Evolutionary conservation across 2,113 vertebrate genomes (phyloP).

Genomic region (Clarias gariepinus): DNA sequence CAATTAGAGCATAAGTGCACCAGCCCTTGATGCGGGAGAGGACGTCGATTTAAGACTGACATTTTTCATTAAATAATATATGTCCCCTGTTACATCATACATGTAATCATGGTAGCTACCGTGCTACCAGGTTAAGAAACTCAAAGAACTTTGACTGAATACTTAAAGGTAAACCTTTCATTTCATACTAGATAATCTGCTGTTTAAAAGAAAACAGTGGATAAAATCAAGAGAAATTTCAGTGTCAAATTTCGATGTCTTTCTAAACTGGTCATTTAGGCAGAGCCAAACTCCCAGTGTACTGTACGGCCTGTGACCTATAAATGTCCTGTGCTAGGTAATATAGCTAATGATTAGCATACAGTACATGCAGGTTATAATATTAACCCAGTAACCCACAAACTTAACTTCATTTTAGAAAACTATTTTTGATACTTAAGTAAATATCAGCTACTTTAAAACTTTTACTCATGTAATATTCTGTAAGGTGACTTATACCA

Average conservation of each 20-base stretch:
- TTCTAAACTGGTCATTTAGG: background rate
- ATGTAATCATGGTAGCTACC: background rate
- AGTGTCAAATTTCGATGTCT: background rate
- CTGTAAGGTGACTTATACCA: too few species aligned
- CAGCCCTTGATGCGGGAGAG: background rate
- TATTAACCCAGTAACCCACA: too few species aligned
- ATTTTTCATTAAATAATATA: background rate
- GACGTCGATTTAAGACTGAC: background rate
- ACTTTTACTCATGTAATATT: too few species aligned
- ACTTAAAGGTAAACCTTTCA: background rate
- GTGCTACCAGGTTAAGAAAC: too few species aligned
- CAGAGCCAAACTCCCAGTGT: background rate
- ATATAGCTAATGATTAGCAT: too few species aligned
- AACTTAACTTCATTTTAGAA: too few species aligned
- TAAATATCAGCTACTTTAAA: too few species aligned
- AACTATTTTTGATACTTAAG: too few species aligned
- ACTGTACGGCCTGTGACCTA: too few species aligned
- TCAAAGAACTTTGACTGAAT: background rate
- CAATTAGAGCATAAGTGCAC: background rate
- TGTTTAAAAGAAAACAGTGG: background rate
- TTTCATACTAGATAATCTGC: background rate
- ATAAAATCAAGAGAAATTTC: background rate
- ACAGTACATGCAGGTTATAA: too few species aligned
- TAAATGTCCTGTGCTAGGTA: too few species aligned
- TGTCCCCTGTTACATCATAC: background rate